Percentiles rank a stretch among this genome's conserved stretches.
Evolutionary conservation across 2,113 vertebrate species (phyloP).

Genomic region (Mungos mungo): DNA sequence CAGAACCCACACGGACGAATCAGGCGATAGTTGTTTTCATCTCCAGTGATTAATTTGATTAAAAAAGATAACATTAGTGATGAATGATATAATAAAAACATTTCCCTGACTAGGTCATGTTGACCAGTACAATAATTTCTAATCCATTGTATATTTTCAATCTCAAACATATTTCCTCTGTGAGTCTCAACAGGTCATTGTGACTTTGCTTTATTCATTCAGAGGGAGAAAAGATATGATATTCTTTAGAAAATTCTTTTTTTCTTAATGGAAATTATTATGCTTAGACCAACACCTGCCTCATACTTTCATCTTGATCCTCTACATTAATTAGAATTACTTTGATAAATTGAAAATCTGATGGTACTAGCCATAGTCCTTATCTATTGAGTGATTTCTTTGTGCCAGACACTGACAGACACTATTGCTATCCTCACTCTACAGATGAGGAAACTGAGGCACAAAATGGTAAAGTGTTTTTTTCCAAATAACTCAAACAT

Average conservation of each 20-base stretch:
- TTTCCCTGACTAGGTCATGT: not conserved
- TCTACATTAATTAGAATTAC: not conserved
- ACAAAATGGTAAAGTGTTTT: not conserved
- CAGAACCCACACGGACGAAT: not conserved
- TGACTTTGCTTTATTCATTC: slow-evolving; percentile 41
- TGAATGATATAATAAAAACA: not conserved
- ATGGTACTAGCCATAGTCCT: not conserved
- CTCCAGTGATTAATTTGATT: not conserved
- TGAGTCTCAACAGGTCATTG: not conserved
- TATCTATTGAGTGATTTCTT: not conserved
- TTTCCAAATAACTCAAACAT: not conserved
- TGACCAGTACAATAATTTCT: not conserved
- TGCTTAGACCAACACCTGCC: not conserved
- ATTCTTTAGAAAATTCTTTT: not conserved
- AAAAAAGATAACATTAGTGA: not conserved
- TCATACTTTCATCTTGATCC: not conserved
- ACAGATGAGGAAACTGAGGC: not conserved
- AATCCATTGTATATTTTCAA: slow-evolving; percentile 30
- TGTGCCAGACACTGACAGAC: not conserved
- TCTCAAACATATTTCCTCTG: not conserved
- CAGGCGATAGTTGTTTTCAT: not conserved
- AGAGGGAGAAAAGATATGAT: not conserved
- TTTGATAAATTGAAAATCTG: not conserved
- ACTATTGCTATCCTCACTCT: not conserved
- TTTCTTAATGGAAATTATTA: not conserved